A percentile compares a stretch with the other conserved stretches of the same genome.
Evolutionary conservation across 92 coral and sea anemone species (phyloP).

Genomic region (Parazoanthus swiftii): DNA sequence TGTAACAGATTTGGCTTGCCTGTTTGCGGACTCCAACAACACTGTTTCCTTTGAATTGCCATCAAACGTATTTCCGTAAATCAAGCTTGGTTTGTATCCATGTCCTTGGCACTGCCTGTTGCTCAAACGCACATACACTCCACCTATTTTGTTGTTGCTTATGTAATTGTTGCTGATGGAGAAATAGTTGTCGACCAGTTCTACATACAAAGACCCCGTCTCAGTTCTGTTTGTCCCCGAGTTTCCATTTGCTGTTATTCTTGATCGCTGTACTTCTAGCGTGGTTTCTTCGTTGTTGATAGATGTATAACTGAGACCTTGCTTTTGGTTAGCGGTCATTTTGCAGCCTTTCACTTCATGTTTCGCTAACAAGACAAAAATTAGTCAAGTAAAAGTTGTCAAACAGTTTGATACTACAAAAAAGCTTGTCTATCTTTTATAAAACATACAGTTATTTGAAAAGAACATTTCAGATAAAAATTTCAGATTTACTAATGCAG

Average conservation of each 20-base stretch:
- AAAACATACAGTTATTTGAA: no score
- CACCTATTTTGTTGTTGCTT: slow-evolving; percentile 53
- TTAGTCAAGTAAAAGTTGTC: no score
- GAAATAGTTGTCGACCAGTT: slow-evolving; percentile 44
- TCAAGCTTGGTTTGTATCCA: slow-evolving; percentile 18
- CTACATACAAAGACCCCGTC: slow-evolving; percentile 46
- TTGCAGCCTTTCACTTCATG: slow-evolving; percentile 14
- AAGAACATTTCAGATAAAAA: no score
- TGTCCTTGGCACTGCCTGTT: slow-evolving; percentile 43
- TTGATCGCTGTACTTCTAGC: slow-evolving; percentile 33
- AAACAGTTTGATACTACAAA: no score
- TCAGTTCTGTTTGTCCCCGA: neutral
- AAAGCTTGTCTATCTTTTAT: no score
- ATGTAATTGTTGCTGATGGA: slow-evolving; percentile 47
- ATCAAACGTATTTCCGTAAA: slow-evolving; percentile 55
- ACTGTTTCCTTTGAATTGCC: slow-evolving; percentile 55
- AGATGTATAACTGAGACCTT: slow-evolving; percentile 47
- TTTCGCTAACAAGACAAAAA: no score
- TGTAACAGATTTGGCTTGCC: slow-evolving; percentile 17
- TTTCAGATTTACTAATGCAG: neutral
- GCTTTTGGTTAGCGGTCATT: slow-evolving; percentile 25
- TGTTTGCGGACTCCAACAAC: neutral
- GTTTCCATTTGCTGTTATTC: slow-evolving; percentile 25
- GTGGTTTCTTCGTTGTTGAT: slow-evolving; percentile 20
- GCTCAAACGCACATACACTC: slow-evolving; percentile 29